Base-by-base conservation (phyloP, 92 coral and sea anemone genomes). In the Epizoanthus illoricatus region DNA sequence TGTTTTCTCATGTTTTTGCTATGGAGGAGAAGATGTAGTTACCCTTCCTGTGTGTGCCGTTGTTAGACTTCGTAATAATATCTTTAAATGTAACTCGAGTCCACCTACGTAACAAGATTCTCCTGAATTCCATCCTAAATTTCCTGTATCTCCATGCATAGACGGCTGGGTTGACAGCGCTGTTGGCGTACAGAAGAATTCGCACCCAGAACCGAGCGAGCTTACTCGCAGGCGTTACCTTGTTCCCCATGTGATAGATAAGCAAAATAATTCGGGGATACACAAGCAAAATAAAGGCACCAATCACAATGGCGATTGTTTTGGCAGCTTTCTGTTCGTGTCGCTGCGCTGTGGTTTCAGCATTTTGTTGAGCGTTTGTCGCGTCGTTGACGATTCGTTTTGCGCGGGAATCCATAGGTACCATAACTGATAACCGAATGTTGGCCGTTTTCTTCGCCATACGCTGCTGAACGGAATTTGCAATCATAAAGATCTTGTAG, bases 171-270 rank as follows among this genome's bases (percentile, higher is more conserved):
- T 94, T 94, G 36, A 94, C 87, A 5, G 91, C 94, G 36, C 95
- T 91, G 69, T 94, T 94, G 6, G 88, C 74, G 87, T 94, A 94
- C 66, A 94, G 84, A 0, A 91, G 65, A 68, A 94, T 90, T 5
- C 95, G 92, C 69, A 91, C 90, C 98, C 98, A 94, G 76, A 94
- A 94, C 21, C 91, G 87, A 5, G 98, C 95, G 40, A 83, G 88
- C 49, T 71, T 67, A 59, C 92, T 87, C 3, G 83, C 55, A 9
- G 88, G 63, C 0, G 92, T 87, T 24, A 85, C 85, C 5, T 90
- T 80, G 71, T 80, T 80, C 5, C 85, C 91, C 74, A 94, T 91
- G 61, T 91, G 98, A 73, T 87, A 91, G 55, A 94, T 73, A 74
- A 94, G 88, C 72, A 94, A 78, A 17, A 94, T 82, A 8, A 94